Evolutionary conservation across 2,888 invertebrate genomes (phyloP).

Genomic region (Tineola bisselliella): DNA sequence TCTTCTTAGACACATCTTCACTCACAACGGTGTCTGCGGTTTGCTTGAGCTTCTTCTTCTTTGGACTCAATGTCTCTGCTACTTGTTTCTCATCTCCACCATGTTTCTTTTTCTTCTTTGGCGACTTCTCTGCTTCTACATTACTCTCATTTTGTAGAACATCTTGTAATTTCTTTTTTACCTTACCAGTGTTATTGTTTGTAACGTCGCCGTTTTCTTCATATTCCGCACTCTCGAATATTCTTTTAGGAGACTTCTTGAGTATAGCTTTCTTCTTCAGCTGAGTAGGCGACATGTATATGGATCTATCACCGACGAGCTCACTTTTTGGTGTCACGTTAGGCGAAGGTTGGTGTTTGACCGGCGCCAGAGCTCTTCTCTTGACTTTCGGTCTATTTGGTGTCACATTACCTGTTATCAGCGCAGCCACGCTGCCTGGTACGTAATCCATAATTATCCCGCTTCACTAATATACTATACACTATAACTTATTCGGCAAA

Average conservation of each 20-base stretch:
- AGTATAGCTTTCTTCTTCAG: conserved; percentile 57
- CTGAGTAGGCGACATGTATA: conserved; percentile 50
- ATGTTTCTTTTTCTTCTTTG: not conserved
- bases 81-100: not conserved
- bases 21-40: not conserved
- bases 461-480: too few relatives aligned
- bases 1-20: not conserved
- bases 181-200: not conserved
- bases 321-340: conserved; percentile 59
- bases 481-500: conserved; percentile 3
- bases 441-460: conserved; percentile 64
- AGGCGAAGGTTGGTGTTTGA: conserved; percentile 51
- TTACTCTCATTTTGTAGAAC: not conserved
- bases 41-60: conserved; percentile 16
- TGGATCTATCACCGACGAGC: conserved; percentile 45
- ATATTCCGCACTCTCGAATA: conserved; percentile 39
- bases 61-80: not conserved
- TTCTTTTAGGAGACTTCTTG: conserved; percentile 58
- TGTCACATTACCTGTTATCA: conserved; percentile 68
- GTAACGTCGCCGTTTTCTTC: not conserved
- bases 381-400: conserved; percentile 59
- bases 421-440: conserved; percentile 67
- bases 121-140: not conserved
- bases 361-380: conserved; percentile 50
- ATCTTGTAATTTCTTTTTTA: not conserved